These are phyloP conservation scores for Bungarus multicinctus DNA, from an alignment of 2,113 vertebrate species.

Conservation along the genomic window DNA sequence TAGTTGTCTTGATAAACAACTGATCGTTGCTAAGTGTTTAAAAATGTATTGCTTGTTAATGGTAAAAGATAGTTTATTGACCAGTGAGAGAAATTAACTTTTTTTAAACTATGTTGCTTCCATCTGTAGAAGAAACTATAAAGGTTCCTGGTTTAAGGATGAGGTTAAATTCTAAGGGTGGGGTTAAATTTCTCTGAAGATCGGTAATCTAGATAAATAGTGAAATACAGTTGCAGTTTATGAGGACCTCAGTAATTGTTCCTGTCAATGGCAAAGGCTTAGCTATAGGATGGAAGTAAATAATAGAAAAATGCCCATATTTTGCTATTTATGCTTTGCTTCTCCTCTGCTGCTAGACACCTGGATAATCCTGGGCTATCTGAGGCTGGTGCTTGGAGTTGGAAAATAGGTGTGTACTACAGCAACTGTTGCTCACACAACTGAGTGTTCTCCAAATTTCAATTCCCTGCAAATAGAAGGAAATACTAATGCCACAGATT, in stretches of 20 bases:
- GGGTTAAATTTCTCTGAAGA: not conserved
- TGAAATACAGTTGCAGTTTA: not conserved
- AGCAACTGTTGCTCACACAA: not conserved
- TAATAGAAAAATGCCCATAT: not conserved
- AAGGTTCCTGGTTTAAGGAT: not conserved
- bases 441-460: not conserved
- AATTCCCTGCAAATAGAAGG: not conserved
- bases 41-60: not conserved
- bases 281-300: not conserved
- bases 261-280: rapidly evolving
- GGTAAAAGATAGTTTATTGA: not conserved
- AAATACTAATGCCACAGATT: not conserved
- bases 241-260: not conserved
- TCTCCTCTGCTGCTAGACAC: not conserved
- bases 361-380: not conserved
- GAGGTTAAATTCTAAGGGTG: not conserved
- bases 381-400: not conserved
- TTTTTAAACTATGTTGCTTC: not conserved
- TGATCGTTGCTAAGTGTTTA: not conserved
- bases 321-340: not conserved
- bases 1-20: not conserved
- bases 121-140: not conserved
- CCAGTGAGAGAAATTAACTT: not conserved
- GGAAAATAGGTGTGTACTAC: not conserved
- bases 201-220: not conserved